A percentile compares a stretch with the other conserved stretches of the same genome.
Conservation (phyloP, 2,113 vertebrate species). For the Rana temporaria region DNA sequence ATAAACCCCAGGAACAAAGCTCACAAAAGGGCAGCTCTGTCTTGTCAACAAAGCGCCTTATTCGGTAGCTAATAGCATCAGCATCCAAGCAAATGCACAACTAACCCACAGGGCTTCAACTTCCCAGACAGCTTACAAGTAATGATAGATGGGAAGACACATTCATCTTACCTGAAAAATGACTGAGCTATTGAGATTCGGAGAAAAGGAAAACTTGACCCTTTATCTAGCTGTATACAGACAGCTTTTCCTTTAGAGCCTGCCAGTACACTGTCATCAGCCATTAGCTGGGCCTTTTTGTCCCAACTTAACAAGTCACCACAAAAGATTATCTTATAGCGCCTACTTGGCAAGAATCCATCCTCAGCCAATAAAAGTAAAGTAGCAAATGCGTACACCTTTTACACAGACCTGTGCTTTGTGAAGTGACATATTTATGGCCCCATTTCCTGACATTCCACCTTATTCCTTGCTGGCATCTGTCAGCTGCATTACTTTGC, state of each 20-base stretch:
- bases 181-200: conserved; percentile 46
- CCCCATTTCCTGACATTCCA: conserved; percentile 41
- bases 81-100: conserved; percentile 37
- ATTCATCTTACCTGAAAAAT: conserved; percentile 58
- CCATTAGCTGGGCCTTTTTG: conserved; percentile 21
- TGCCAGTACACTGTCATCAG: conserved; percentile 39
- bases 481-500: conserved; percentile 3
- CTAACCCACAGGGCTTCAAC: conserved; percentile 47
- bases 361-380: conserved; percentile 1
- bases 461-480: neutral
- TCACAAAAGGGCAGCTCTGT: conserved; percentile 51
- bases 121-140: conserved; percentile 46
- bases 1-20: conserved; percentile 54
- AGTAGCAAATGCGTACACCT: conserved; percentile 17
- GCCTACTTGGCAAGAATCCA: conserved; percentile 25
- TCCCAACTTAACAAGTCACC: conserved; percentile 24
- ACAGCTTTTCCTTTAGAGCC: conserved; percentile 24
- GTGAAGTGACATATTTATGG: conserved; percentile 33
- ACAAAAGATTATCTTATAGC: conserved; percentile 41
- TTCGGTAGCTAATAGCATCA: conserved; percentile 48
- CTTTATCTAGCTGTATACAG: conserved; percentile 38
- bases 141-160: conserved; percentile 52
- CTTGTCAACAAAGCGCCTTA: conserved; percentile 50
- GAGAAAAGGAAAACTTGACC: conserved; percentile 49
- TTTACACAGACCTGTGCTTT: conserved; percentile 12